These are phyloP conservation scores for Cuniculus paca DNA, from an alignment of 2,797 vertebrate species.

Conservation along the genomic window DNA sequence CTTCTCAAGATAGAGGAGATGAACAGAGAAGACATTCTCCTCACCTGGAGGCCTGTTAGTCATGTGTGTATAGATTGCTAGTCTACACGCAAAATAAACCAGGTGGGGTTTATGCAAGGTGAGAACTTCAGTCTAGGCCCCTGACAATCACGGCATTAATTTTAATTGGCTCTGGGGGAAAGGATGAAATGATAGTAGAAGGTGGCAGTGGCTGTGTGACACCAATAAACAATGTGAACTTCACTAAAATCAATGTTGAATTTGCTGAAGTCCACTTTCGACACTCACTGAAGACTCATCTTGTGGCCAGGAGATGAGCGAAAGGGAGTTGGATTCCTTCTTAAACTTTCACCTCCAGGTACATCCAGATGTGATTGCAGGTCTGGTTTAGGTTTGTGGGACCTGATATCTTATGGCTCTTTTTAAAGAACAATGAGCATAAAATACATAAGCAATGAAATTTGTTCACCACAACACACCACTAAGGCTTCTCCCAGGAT, in stretches of 20 bases:
- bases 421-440: not conserved
- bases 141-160: not conserved
- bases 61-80: not conserved
- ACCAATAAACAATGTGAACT: not conserved
- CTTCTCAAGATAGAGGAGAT: not conserved
- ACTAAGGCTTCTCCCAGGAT: not conserved
- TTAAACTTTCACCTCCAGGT: not conserved
- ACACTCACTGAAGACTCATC: not conserved
- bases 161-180: not conserved
- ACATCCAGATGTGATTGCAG: not conserved
- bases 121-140: not conserved
- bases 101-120: not conserved
- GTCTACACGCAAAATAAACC: not conserved
- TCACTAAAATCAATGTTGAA: not conserved
- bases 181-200: not conserved
- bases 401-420: not conserved
- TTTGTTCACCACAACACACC: not conserved
- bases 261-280: not conserved
- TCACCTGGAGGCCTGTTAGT: not conserved
- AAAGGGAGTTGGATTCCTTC: not conserved
- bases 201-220: not conserved
- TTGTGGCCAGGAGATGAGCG: not conserved
- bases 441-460: not conserved
- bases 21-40: not conserved
- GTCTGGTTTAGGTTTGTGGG: conserved; percentile 27